A percentile compares a stretch with the other conserved stretches of the same genome.
These are phyloP conservation scores for Cryptocheilus praepositus DNA, from an alignment of 2,888 invertebrate genomes.

Conservation along the genomic window DNA sequence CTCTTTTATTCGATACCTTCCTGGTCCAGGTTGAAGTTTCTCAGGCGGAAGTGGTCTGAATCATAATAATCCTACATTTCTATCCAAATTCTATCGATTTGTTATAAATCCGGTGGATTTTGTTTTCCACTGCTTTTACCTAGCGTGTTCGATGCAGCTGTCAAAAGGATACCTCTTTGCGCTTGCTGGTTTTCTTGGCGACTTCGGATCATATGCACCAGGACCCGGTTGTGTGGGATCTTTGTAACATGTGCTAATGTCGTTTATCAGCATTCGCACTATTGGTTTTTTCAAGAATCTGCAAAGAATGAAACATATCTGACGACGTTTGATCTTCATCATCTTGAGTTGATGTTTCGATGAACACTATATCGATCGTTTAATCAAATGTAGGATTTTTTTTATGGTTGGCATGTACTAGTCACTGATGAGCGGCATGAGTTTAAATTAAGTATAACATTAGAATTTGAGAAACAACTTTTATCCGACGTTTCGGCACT, in stretches of 20 bases:
- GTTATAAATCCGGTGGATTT: too few species aligned
- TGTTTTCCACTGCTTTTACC: too few species aligned
- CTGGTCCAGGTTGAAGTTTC: constrained; percentile 50
- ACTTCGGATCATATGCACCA: constrained; percentile 69
- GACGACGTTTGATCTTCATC: background rate
- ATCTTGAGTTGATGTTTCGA: too few species aligned
- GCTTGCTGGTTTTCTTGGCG: constrained; percentile 14
- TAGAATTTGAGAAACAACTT: too few species aligned
- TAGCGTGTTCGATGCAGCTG: constrained; percentile 26
- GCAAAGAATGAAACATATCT: background rate
- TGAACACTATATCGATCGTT: too few species aligned
- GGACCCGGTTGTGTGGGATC: constrained; percentile 78
- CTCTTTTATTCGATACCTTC: constrained; percentile 42
- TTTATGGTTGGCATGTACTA: too few species aligned
- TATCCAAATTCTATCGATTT: too few species aligned
- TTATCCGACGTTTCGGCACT: too few species aligned
- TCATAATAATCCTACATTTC: too few species aligned
- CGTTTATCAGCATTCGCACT: constrained; percentile 75
- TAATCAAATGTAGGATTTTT: too few species aligned
- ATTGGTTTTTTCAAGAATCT: constrained; percentile 73
- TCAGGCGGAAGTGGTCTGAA: constrained; percentile 17
- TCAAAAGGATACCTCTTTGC: constrained; percentile 43
- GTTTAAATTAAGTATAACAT: too few species aligned
- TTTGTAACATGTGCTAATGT: constrained; percentile 76
- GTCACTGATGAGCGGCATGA: too few species aligned